Evolutionary conservation across 2,797 vertebrate species (phyloP).

Genomic region (Antennarius maculatus): DNA sequence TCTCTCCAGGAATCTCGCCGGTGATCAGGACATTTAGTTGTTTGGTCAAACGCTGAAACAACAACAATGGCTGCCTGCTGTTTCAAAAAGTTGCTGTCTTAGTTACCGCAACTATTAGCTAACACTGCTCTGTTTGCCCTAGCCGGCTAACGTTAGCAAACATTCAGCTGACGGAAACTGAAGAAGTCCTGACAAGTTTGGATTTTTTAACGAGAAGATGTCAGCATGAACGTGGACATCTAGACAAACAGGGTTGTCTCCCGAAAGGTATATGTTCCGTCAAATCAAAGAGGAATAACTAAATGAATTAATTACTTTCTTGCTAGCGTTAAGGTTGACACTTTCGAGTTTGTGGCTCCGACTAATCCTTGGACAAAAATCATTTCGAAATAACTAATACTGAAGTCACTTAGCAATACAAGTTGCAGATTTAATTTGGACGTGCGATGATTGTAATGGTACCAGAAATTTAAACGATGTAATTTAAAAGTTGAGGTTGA

Average conservation of each 20-base stretch:
- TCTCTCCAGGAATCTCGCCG: conserved; percentile 8
- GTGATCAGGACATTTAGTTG: neutral
- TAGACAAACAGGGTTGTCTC: conserved; percentile 30
- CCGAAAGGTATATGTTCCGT: conserved; percentile 52
- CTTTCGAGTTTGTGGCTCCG: conserved; percentile 56
- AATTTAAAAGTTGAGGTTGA: neutral
- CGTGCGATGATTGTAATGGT: rapidly evolving
- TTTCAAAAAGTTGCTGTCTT: conserved; percentile 66
- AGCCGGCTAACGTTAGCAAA: conserved; percentile 73
- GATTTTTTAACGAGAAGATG: conserved; percentile 36
- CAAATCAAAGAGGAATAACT: neutral
- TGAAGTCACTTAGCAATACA: conserved; percentile 3
- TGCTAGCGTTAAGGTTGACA: conserved; percentile 52
- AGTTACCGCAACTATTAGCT: conserved; percentile 61
- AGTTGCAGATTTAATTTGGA: neutral
- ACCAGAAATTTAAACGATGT: rapidly evolving
- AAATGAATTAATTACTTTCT: conserved; percentile 31
- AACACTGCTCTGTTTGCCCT: conserved; percentile 59
- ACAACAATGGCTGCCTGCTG: conserved; percentile 47
- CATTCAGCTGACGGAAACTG: conserved; percentile 58
- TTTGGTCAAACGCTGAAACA: neutral
- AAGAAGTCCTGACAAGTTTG: conserved; percentile 62
- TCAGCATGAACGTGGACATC: conserved; percentile 47
- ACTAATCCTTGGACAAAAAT: conserved; percentile 53
- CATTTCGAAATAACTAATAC: conserved; percentile 24